Base-by-base conservation (phyloP, 35 echinoderm and acorn worm genomes). In the Ophiothrix spiculata region DNA sequence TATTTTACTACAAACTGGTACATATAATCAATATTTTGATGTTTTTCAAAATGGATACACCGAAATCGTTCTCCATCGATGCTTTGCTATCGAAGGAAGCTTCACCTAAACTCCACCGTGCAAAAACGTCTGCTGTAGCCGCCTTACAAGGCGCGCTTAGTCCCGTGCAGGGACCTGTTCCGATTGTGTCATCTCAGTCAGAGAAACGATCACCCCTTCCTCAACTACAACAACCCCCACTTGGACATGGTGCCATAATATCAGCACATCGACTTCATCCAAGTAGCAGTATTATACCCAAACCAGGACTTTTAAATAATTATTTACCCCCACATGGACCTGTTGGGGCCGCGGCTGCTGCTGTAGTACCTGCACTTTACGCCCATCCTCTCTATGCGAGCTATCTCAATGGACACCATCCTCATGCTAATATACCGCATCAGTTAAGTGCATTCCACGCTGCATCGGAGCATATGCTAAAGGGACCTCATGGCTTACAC, bases 311-410 rank as follows among this genome's bases (percentile, higher is more conserved):
- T 32, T 83, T 95, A 46, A 80, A 75, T 56, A 49, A 49, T 49
- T 19, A 49, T 49, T 86, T 76, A 41, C 89, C 76, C 56, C 93
- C 84, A 39, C 89, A 45, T 37, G 84, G 92, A 1, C 25, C 75
- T 38, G 77, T 81, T 0, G 80, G 60, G 0, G 39, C 83, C 35
- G 89, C 41, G 17, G 78, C 79, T 4, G 28, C 78, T 1, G 54
- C 60, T 69, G 64, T 83, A 40, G 86, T 95, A 75, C 93, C 93
- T 0, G 93, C 93, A 35, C 81, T 95, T 79, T 95, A 95, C 60
- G 85, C 93, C 29, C 93, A 95, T 77, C 93, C 93, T 0, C 54
- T 95, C 40, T 95, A 95, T 63, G 93, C 93, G 40, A 90, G 93
- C 11, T 77, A 90, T 13, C 81, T 95, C 37, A 85, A 85, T 21